These are phyloP conservation scores for Dicranocentrus wangi DNA, from an alignment of 2,888 invertebrate species.

Conservation along the genomic window DNA sequence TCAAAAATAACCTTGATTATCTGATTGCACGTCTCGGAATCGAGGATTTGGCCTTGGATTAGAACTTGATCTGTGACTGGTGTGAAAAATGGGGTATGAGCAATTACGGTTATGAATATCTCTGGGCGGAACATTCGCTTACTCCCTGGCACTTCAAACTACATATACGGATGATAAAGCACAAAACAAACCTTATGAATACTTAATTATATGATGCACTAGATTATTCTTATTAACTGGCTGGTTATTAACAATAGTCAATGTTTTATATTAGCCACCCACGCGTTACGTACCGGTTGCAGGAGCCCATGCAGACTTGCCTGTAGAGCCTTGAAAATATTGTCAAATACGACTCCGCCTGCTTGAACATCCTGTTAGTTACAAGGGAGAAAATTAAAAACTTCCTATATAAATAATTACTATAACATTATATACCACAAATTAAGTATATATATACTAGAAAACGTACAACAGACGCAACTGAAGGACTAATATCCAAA, in stretches of 20 bases:
- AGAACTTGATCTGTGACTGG: constrained; percentile 81
- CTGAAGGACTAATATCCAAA: constrained; percentile 85
- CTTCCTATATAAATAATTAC: constrained; percentile 51
- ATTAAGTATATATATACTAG: constrained; percentile 4
- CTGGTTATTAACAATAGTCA: too few relatives aligned
- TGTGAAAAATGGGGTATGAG: constrained; percentile 84
- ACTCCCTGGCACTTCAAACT: constrained; percentile 84
- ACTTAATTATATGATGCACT: background rate
- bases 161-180: constrained; percentile 72
- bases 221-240: background rate
- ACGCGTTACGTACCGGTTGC: constrained; percentile 78
- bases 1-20: constrained; percentile 66
- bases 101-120: constrained; percentile 84
- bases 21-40: constrained; percentile 48
- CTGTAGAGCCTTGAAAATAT: constrained; percentile 78
- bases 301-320: constrained; percentile 78
- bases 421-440: background rate
- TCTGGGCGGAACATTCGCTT: constrained; percentile 80
- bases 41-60: constrained; percentile 68
- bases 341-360: constrained; percentile 80
- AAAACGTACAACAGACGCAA: constrained; percentile 81
- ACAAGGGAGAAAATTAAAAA: too few relatives aligned
- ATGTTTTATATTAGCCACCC: too few relatives aligned
- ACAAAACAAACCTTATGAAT: background rate
- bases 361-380: constrained; percentile 78